phyloP scores from a whole-genome alignment of 2,888 invertebrate genomes.

The Colostygia pectinataria region DNA sequence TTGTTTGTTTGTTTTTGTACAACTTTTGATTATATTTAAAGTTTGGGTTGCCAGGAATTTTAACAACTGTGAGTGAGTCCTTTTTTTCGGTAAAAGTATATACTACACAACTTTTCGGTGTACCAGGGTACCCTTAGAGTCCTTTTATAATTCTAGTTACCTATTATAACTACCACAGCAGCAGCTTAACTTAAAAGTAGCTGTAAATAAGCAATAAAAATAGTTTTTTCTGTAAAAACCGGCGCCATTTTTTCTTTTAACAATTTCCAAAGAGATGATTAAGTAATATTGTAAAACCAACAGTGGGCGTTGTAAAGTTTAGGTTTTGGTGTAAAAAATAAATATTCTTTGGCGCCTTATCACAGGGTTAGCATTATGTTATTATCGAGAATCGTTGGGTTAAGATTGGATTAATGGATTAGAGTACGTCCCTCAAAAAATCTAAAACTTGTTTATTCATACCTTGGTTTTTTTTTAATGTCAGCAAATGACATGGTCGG shows the following conservation, averaged over 20 bases:
- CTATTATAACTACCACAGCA: conserved; percentile 46
- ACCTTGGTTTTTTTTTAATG: too few relatives aligned
- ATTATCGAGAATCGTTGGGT: conserved; percentile 25
- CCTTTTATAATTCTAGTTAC: too few relatives aligned
- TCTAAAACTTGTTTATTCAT: too few relatives aligned
- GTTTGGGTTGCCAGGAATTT: too few relatives aligned
- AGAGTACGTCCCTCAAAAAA: conserved; percentile 6
- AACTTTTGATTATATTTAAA: conserved; percentile 15
- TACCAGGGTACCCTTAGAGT: too few relatives aligned
- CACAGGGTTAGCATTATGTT: conserved; percentile 34
- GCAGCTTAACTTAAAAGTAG: conserved; percentile 47
- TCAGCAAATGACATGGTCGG: too few relatives aligned
- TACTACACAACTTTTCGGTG: too few relatives aligned
- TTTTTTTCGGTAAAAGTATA: too few relatives aligned
- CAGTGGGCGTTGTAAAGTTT: conserved; percentile 67
- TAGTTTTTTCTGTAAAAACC: conserved; percentile 43
- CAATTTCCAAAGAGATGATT: conserved; percentile 52
- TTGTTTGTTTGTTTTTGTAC: conserved; percentile 55
- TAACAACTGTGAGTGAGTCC: too few relatives aligned
- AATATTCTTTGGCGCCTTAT: conserved; percentile 45
- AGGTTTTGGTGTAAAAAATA: conserved; percentile 42
- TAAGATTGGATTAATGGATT: conserved; percentile 22
- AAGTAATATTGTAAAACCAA: conserved; percentile 75
- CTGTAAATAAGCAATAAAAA: conserved; percentile 51
- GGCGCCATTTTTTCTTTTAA: conserved; percentile 62